Evolutionary conservation across 2,797 vertebrate genomes (phyloP).

Genomic region (Myotis myotis): DNA sequence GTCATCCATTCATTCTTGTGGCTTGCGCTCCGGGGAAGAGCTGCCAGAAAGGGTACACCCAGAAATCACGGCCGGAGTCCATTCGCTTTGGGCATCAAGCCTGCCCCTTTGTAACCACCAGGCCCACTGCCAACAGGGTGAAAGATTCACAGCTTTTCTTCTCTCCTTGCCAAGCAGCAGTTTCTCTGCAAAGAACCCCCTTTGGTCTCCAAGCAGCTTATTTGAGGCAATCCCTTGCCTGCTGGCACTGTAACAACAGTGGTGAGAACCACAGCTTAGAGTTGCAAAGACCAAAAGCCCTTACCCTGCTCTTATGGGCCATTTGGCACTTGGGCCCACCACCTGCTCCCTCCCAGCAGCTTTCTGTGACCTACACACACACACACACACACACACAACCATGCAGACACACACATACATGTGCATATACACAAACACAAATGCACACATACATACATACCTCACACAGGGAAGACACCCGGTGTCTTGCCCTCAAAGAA

Average conservation of each 20-base stretch:
- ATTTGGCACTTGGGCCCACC: neutral
- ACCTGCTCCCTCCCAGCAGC: neutral
- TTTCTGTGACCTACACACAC: neutral
- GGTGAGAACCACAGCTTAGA: neutral
- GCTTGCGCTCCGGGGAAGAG: neutral
- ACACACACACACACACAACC: neutral
- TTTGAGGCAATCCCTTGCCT: neutral
- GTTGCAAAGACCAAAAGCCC: neutral
- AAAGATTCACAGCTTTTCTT: constrained; percentile 24
- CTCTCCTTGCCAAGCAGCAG: neutral
- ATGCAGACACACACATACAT: neutral
- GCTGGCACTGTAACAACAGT: neutral
- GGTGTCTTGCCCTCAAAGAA: neutral
- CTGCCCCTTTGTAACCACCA: neutral
- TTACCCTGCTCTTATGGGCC: neutral
- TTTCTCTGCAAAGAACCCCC: neutral
- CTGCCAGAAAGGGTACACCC: neutral
- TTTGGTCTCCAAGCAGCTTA: neutral
- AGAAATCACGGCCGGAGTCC: neutral
- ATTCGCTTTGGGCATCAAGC: neutral
- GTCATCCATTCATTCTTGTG: neutral
- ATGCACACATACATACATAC: neutral
- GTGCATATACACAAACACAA: neutral
- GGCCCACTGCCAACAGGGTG: neutral
- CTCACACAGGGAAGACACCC: neutral